These are phyloP conservation scores for Dasypolia templi DNA, from an alignment of 2,888 invertebrate species.

Conservation along the genomic window DNA sequence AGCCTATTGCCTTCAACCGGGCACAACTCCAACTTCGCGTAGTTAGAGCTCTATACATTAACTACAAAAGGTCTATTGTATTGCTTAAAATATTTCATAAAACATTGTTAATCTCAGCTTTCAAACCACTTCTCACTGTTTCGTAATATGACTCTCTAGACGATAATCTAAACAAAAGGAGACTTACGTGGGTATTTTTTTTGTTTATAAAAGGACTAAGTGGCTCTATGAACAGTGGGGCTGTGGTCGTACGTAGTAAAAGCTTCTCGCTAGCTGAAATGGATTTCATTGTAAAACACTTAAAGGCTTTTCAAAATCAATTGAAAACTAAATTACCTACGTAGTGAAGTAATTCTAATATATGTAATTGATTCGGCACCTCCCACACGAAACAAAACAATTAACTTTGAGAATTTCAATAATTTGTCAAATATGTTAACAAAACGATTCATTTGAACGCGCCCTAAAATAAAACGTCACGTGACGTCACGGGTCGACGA, in stretches of 20 bases:
- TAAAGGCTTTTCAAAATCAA: too few species aligned
- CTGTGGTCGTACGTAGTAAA: slow-evolving; percentile 1
- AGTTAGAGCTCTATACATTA: too few species aligned
- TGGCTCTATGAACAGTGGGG: not conserved
- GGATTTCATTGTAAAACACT: too few species aligned
- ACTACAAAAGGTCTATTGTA: slow-evolving; percentile 33
- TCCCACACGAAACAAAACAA: slow-evolving; percentile 34
- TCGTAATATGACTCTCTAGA: slow-evolving; percentile 26
- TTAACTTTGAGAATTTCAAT: slow-evolving; percentile 51
- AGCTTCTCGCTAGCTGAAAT: not conserved
- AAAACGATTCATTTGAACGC: slow-evolving; percentile 68
- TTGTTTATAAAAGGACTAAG: slow-evolving; percentile 41
- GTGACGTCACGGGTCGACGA: slow-evolving; percentile 80
- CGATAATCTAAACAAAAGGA: slow-evolving; percentile 30
- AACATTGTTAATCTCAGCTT: slow-evolving; percentile 28
- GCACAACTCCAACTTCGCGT: too few species aligned
- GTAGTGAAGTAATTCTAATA: too few species aligned
- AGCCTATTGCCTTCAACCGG: too few species aligned
- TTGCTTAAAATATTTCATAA: slow-evolving; percentile 34
- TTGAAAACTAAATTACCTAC: too few species aligned
- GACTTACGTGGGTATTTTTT: not conserved
- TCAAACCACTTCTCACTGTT: slow-evolving; percentile 21
- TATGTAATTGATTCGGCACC: not conserved
- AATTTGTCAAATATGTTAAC: slow-evolving; percentile 63
- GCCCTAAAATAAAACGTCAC: slow-evolving; percentile 85